Base-by-base conservation (phyloP, 2,113 vertebrate species). In the Ophthalmolycus amberensis region DNA sequence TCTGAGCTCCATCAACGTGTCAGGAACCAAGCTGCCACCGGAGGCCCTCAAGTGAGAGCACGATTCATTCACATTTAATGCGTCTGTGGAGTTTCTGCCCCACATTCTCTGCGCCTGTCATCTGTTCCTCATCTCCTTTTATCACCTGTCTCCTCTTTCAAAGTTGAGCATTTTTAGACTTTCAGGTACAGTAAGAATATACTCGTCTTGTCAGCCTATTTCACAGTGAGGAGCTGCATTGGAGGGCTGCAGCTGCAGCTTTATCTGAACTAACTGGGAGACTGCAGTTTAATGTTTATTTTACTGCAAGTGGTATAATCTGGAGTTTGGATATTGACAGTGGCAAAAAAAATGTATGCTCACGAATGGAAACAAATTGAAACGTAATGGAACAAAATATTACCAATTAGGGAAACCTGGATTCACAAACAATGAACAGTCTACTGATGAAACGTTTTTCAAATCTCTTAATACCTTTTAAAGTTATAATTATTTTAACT, bases 11-110 rank as follows among this genome's bases (percentile, higher is more conserved):
- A 96, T 99, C 94, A 99, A 96, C 83, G 93, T 99, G 90, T 98
- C 98, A 1, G 98, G 98, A 93, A 99, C 98, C 75, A 99, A 97
- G 91, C 95, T 99, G 66, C 94, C 97, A 20, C 96, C 98, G 16
- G 98, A 99, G 83, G 97, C 97, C 77, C 92, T 99, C 69, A 99
- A 99, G 98, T 99, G 94, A 98, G 97, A 89, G 46, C 16, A 48
- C 3, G 0, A 18, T 70, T 79, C 48, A 85, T 84, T 90, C 54
- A 77, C 77, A 63, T 80, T 78, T 75, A 72, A 65, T 72, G 58
- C 32, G 32, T 76, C 84, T 75, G 71, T 72, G 68, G n/a, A 75
- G 54, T 27, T 29, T 62, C 37, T 68, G 10, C 32, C 59, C 64
- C 58, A 59, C 69, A 54, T 56, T 74, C 62, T 77, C 74, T 54